These are phyloP conservation scores for Lepidochrysops patricia DNA, from an alignment of 2,888 invertebrate species.

Conservation along the genomic window DNA sequence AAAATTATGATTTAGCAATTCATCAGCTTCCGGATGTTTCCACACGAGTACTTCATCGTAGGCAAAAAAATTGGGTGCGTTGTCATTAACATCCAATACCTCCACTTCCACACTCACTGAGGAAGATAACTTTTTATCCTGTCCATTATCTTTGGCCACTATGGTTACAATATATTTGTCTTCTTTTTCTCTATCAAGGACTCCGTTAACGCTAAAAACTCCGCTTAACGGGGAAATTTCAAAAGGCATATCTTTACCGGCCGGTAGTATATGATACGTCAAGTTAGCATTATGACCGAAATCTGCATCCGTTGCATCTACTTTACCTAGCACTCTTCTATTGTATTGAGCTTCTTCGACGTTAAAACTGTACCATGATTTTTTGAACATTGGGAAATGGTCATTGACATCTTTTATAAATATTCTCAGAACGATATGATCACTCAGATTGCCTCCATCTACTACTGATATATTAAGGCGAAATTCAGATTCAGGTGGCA, in stretches of 20 bases:
- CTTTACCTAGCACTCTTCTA: conserved; percentile 80
- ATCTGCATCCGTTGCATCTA: conserved; percentile 86
- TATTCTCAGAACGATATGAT: conserved; percentile 80
- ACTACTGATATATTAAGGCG: conserved; percentile 82
- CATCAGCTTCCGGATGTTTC: conserved; percentile 63
- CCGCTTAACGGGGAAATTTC: conserved; percentile 80
- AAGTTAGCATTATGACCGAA: conserved; percentile 86
- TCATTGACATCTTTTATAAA: conserved; percentile 87
- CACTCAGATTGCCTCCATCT: conserved; percentile 84
- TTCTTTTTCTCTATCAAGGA: conserved; percentile 83
- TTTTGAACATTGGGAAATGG: conserved; percentile 87
- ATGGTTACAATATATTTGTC: conserved; percentile 82
- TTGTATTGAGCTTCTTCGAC: conserved; percentile 86
- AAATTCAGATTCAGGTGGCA: conserved; percentile 85
- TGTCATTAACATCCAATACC: conserved; percentile 88
- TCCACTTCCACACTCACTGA: conserved; percentile 87
- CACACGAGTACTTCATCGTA: conserved; percentile 78
- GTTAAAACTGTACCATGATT: conserved; percentile 88
- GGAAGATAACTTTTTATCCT: conserved; percentile 76
- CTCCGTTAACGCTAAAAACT: conserved; percentile 81
- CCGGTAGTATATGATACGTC: conserved; percentile 77
- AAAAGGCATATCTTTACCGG: conserved; percentile 76
- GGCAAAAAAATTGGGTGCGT: conserved; percentile 85
- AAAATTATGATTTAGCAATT: conserved; percentile 66
- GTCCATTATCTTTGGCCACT: conserved; percentile 83